Conservation (phyloP, 2,888 invertebrate species). For the Eremobia ochroleuca region DNA sequence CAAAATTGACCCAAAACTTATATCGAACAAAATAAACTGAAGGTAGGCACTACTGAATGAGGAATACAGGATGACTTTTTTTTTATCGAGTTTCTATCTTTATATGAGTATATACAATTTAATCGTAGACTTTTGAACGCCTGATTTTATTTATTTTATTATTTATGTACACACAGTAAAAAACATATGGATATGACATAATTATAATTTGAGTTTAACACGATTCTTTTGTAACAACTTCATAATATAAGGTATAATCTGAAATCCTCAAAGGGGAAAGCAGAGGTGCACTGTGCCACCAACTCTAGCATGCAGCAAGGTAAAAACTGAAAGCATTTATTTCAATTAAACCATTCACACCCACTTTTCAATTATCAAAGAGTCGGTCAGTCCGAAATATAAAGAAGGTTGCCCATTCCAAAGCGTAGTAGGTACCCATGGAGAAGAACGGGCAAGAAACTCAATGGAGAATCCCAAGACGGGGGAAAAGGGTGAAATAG, state of each 20-base stretch:
- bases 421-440: too few species aligned
- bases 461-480: not conserved
- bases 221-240: not conserved
- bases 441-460: too few species aligned
- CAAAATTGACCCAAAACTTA: not conserved
- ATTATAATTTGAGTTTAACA: too few species aligned
- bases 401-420: too few species aligned
- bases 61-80: not conserved
- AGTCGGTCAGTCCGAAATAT: too few species aligned
- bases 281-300: not conserved
- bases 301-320: not conserved
- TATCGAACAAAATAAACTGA: conserved; percentile 25
- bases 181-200: too few species aligned
- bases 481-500: not conserved
- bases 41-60: too few species aligned
- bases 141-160: too few species aligned
- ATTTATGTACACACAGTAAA: too few species aligned
- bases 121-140: not conserved
- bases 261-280: not conserved
- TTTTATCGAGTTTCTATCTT: not conserved
- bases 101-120: not conserved
- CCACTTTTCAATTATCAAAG: too few species aligned
- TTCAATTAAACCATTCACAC: too few species aligned
- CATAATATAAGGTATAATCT: not conserved
- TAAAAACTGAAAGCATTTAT: too few species aligned